Conservation (phyloP, 1,140 invertebrate genomes). For the Oppia nitens region DNA sequence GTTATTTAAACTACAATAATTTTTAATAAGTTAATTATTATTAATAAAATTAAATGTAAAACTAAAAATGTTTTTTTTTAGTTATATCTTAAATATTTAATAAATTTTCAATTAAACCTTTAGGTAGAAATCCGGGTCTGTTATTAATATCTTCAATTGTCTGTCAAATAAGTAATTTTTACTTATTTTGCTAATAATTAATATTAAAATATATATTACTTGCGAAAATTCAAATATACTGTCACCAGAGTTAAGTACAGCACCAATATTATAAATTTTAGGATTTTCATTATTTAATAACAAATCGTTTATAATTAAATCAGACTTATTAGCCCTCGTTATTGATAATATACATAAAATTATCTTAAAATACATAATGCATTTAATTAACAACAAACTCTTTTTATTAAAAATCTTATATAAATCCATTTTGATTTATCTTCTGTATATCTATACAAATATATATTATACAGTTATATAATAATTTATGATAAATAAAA, state of each 20-base stretch:
- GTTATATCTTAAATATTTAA: too few relatives aligned
- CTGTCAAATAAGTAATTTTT: not conserved
- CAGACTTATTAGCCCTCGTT: not conserved
- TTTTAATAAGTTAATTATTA: too few relatives aligned
- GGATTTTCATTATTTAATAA: constrained; percentile 14
- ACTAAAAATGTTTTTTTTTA: too few relatives aligned
- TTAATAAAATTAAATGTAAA: too few relatives aligned
- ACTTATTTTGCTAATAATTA: not conserved
- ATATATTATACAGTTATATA: too few relatives aligned
- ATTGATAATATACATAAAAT: not conserved
- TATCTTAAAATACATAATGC: too few relatives aligned
- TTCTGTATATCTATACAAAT: too few relatives aligned
- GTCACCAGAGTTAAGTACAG: constrained; percentile 60
- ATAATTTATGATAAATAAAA: too few relatives aligned
- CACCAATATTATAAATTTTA: constrained; percentile 43
- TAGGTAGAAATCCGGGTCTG: not conserved
- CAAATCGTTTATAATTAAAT: not conserved
- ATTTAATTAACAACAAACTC: too few relatives aligned
- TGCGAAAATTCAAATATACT: constrained; percentile 52
- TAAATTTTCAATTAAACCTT: not conserved
- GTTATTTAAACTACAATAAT: not conserved
- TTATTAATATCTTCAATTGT: not conserved
- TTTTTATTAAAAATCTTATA: too few relatives aligned
- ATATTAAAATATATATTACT: constrained; percentile 29
- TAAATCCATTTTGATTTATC: too few relatives aligned